Conservation (phyloP, 2,888 invertebrate genomes). For the Cactoblastis cactorum region DNA sequence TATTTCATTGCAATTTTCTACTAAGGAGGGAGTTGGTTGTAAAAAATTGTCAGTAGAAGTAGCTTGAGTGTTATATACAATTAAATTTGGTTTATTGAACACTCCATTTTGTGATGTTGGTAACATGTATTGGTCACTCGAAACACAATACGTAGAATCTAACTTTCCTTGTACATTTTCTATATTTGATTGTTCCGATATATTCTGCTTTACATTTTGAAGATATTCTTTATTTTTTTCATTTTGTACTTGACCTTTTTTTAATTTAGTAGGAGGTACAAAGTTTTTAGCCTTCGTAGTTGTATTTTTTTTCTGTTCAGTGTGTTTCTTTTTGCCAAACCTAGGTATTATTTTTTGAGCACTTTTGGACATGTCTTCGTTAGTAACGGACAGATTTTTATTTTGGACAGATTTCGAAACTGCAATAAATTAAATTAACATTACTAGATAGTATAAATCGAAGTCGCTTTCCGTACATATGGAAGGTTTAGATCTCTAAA, state of each 20-base stretch:
- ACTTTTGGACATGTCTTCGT: constrained; percentile 14
- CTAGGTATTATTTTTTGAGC: constrained; percentile 29
- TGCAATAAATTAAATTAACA: background rate
- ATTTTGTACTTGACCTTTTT: background rate
- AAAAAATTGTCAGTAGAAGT: background rate
- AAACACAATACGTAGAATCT: background rate
- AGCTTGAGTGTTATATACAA: background rate
- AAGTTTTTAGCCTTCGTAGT: constrained; percentile 42
- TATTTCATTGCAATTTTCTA: constrained; percentile 1
- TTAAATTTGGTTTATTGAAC: background rate
- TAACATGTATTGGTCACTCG: background rate
- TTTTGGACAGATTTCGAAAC: background rate
- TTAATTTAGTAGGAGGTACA: constrained; percentile 37
- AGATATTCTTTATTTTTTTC: background rate
- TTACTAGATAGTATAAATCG: too few species aligned
- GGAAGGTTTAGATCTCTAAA: too few species aligned
- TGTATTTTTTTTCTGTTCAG: constrained; percentile 3
- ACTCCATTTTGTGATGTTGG: background rate
- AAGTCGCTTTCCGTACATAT: too few species aligned
- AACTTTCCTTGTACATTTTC: background rate
- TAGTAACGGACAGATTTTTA: constrained; percentile 1
- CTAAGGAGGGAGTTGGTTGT: background rate
- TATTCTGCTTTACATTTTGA: background rate
- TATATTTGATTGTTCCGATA: background rate
- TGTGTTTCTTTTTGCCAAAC: constrained; percentile 34